A percentile compares a stretch with the other conserved stretches of the same genome.
Evolutionary conservation across 1,140 invertebrate genomes (phyloP).

Genomic region (Doryteuthis pealeii): DNA sequence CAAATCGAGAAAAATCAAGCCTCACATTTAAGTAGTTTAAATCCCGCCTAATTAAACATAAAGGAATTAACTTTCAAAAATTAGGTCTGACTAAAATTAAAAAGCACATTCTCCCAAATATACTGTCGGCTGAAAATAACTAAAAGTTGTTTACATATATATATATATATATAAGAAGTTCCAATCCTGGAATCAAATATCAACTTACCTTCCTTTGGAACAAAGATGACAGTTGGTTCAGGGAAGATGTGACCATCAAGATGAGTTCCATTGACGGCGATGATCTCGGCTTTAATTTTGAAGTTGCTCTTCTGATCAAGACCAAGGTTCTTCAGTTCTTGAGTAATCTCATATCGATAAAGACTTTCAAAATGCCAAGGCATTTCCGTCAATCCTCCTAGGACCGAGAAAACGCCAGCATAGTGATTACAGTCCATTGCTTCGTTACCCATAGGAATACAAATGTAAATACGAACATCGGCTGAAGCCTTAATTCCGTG

Average conservation of each 20-base stretch:
- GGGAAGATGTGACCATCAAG: background rate
- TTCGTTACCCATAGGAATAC: background rate
- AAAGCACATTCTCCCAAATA: too few relatives aligned
- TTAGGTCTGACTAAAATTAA: too few relatives aligned
- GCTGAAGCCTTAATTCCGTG: conserved; percentile 25
- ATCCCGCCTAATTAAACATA: too few relatives aligned
- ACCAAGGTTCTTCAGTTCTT: conserved; percentile 18
- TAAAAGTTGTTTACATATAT: too few relatives aligned
- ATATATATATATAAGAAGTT: too few relatives aligned
- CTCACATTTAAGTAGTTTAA: too few relatives aligned
- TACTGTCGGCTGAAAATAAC: too few relatives aligned
- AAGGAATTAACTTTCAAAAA: too few relatives aligned
- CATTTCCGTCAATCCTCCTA: conserved; percentile 30
- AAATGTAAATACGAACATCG: conserved; percentile 23
- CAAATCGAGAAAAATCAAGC: too few relatives aligned
- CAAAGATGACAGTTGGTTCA: background rate
- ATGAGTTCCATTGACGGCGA: background rate
- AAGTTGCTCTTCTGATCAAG: conserved; percentile 19
- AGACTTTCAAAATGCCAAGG: conserved; percentile 28
- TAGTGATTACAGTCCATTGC: background rate
- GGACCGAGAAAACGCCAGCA: conserved; percentile 25
- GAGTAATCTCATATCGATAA: conserved; percentile 28
- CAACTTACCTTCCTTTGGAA: background rate
- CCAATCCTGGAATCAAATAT: too few relatives aligned
- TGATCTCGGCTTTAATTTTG: conserved; percentile 7